Conservation (phyloP, 2,113 vertebrate species). For the Sisor rabdophorus region DNA sequence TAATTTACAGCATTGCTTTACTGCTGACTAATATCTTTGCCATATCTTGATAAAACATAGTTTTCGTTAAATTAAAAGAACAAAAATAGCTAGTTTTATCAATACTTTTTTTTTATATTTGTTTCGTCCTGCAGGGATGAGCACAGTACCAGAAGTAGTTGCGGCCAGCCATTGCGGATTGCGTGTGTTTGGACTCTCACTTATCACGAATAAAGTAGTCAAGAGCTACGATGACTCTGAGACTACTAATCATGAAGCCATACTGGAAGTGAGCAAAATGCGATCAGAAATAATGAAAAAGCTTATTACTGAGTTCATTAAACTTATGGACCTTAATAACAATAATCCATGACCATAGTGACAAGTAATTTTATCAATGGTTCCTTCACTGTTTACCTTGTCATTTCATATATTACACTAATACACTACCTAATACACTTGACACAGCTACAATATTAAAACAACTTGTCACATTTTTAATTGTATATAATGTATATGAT, state of each 20-base stretch:
- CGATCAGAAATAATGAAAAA: constrained; percentile 68
- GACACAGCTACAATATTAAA: not conserved
- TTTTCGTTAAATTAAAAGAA: too few relatives aligned
- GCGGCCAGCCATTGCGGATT: constrained; percentile 73
- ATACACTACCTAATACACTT: not conserved
- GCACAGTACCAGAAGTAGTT: constrained; percentile 73
- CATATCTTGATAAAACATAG: too few relatives aligned
- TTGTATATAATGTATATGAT: not conserved
- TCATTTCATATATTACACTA: not conserved
- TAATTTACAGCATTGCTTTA: too few relatives aligned
- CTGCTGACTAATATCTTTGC: too few relatives aligned
- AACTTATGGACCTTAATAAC: constrained; percentile 70
- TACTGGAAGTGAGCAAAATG: constrained; percentile 70
- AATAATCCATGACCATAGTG: constrained; percentile 55
- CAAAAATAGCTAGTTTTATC: too few relatives aligned
- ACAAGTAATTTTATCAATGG: not conserved
- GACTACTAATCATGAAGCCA: constrained; percentile 66
- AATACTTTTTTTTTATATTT: too few relatives aligned
- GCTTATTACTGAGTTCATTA: constrained; percentile 70
- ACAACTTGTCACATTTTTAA: not conserved
- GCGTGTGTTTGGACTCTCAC: constrained; percentile 75
- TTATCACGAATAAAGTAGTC: constrained; percentile 77
- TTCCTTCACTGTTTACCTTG: not conserved
- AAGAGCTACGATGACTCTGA: constrained; percentile 69
- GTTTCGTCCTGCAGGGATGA: constrained; percentile 69